phyloP scores from a whole-genome alignment of 1,140 invertebrate genomes.

The Ooceraea biroi region DNA sequence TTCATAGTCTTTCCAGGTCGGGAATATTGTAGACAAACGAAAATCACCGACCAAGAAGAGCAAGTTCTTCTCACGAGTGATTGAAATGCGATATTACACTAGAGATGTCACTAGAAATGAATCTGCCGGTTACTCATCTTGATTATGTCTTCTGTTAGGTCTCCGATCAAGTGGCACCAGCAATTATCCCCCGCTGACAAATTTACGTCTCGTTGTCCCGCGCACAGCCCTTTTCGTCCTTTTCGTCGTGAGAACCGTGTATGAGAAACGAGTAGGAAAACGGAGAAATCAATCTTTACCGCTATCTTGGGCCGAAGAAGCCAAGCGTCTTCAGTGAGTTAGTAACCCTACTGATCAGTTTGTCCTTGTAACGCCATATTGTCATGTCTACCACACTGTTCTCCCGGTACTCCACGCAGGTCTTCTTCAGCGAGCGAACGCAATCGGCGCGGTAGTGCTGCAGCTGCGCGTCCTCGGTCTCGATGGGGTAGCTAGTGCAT shows the following conservation, averaged over 20 bases:
- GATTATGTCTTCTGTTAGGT: constrained; percentile 55
- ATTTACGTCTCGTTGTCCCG: constrained; percentile 14
- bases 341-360: constrained; percentile 90
- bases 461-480: constrained; percentile 93
- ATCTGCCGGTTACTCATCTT: constrained; percentile 50
- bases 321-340: constrained; percentile 90
- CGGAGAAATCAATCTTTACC: constrained; percentile 17
- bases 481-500: constrained; percentile 95
- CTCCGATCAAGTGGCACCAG: constrained; percentile 22
- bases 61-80: background rate
- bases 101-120: constrained; percentile 15
- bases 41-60: background rate
- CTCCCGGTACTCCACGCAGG: constrained; percentile 93
- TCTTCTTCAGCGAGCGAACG: constrained; percentile 95
- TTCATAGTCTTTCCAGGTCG: too few species aligned
- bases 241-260: background rate
- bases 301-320: constrained; percentile 88
- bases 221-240: background rate
- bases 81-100: constrained; percentile 24
- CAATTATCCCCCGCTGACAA: constrained; percentile 31
- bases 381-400: constrained; percentile 94
- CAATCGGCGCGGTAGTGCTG: constrained; percentile 98
- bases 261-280: background rate
- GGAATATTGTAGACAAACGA: background rate
- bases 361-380: constrained; percentile 95